A percentile compares a stretch with the other conserved stretches of the same genome.
phyloP scores from a whole-genome alignment of 2,797 vertebrate species.

The Columba guinea region DNA sequence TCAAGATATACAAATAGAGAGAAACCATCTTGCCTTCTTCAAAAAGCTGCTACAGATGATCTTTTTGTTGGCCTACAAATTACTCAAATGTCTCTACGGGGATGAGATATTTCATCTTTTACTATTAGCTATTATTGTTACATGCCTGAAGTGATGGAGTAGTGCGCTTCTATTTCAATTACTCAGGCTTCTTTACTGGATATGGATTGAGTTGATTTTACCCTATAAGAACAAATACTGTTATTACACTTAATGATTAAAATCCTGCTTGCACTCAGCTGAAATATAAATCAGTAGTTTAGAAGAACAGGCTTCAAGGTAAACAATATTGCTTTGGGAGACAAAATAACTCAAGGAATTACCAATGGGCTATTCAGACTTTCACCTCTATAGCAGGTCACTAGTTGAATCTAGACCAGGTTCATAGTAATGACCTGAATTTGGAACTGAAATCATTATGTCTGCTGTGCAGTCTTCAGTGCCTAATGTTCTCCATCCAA shows the following conservation, averaged over 20 bases:
- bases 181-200: constrained; percentile 35
- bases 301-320: constrained; percentile 64
- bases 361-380: constrained; percentile 38
- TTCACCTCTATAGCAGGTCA: constrained; percentile 60
- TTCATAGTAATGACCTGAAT: constrained; percentile 38
- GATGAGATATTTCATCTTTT: constrained; percentile 45
- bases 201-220: constrained; percentile 55
- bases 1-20: neutral
- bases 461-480: neutral
- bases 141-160: constrained; percentile 24
- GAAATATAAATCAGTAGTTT: constrained; percentile 68
- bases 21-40: neutral
- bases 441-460: constrained; percentile 33
- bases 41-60: constrained; percentile 10
- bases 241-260: constrained; percentile 69
- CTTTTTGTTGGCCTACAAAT: neutral
- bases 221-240: constrained; percentile 54
- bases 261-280: constrained; percentile 56
- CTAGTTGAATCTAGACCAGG: constrained; percentile 63
- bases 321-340: constrained; percentile 72
- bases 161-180: constrained; percentile 56
- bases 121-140: constrained; percentile 54
- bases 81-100: constrained; percentile 14
- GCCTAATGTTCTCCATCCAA: neutral
- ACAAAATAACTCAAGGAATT: constrained; percentile 59